Evolutionary conservation across 2,797 vertebrate genomes (phyloP).

Genomic region (Periophthalmus magnuspinnatus): DNA sequence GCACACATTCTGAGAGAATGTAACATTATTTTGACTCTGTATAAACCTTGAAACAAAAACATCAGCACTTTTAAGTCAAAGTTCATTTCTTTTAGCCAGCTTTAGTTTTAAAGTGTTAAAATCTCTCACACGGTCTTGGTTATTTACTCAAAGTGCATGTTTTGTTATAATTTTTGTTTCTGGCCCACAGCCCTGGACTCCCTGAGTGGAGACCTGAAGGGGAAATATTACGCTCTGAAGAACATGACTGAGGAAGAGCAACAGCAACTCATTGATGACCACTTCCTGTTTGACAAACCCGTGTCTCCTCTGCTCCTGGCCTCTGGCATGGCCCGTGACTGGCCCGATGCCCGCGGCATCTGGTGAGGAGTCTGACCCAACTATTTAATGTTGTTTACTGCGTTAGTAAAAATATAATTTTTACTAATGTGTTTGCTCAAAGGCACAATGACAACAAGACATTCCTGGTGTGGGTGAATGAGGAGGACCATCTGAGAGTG

Average conservation of each 20-base stretch:
- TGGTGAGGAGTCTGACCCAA: conserved; percentile 78
- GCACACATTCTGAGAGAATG: no score
- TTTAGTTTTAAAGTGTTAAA: no score
- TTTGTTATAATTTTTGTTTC: background rate
- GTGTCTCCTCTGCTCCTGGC: conserved; percentile 92
- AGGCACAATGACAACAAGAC: conserved; percentile 98
- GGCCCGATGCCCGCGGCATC: conserved; percentile 94
- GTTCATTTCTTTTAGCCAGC: no score
- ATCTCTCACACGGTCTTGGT: no score
- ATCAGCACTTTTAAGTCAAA: no score
- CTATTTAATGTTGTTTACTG: background rate
- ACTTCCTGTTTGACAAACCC: conserved; percentile 97
- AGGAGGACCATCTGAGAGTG: conserved; percentile 96
- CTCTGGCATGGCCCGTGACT: conserved; percentile 94
- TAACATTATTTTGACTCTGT: no score
- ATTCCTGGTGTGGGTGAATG: conserved; percentile 98
- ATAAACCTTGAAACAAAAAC: no score
- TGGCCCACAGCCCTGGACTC: conserved; percentile 81
- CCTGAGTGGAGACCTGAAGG: conserved; percentile 91
- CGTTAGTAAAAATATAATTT: no score
- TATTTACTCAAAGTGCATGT: no score
- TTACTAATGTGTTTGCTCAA: background rate
- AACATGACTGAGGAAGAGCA: conserved; percentile 94
- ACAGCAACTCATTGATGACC: conserved; percentile 94
- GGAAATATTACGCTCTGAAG: conserved; percentile 91